A percentile compares a stretch with the other conserved stretches of the same genome.
Conservation (phyloP, 2,113 vertebrate genomes). For the Vulpes vulpes region DNA sequence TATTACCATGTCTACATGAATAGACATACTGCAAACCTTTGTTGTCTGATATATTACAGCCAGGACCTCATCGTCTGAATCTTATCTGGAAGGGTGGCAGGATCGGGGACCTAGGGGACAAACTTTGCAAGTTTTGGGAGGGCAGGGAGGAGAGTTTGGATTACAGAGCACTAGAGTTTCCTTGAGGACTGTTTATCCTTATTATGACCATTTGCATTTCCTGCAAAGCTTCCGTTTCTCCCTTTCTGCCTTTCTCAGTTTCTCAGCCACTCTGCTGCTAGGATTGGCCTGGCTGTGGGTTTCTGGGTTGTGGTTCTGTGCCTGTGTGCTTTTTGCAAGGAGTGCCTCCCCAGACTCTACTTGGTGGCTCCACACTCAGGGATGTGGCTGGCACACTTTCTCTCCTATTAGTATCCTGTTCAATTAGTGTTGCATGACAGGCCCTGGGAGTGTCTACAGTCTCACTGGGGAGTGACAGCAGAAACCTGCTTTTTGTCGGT, state of each 20-base stretch:
- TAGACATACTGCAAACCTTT: background rate
- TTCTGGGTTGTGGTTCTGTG: conserved; percentile 66
- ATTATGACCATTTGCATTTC: background rate
- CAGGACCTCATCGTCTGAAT: background rate
- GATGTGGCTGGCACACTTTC: conserved; percentile 74
- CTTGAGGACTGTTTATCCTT: conserved; percentile 40
- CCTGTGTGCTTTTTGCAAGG: conserved; percentile 37
- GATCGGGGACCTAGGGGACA: fast-evolving
- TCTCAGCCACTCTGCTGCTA: conserved; percentile 23
- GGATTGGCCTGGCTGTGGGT: background rate
- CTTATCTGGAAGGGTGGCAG: background rate
- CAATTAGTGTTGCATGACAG: conserved; percentile 83
- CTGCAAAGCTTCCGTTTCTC: conserved; percentile 12
- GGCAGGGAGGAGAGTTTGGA: background rate
- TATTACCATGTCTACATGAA: background rate
- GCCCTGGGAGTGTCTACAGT: conserved; percentile 70
- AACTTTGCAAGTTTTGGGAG: background rate
- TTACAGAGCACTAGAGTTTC: background rate
- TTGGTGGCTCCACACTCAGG: conserved; percentile 58
- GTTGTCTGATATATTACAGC: background rate
- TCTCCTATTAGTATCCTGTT: conserved; percentile 81
- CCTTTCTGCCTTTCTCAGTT: conserved; percentile 59
- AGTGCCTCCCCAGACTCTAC: conserved; percentile 37
- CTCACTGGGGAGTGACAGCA: conserved; percentile 81
- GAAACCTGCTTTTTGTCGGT: conserved; percentile 84